A percentile compares a stretch with the other conserved stretches of the same genome.
phyloP scores from a whole-genome alignment of 2,113 vertebrate genomes.

The Sardina pilchardus region DNA sequence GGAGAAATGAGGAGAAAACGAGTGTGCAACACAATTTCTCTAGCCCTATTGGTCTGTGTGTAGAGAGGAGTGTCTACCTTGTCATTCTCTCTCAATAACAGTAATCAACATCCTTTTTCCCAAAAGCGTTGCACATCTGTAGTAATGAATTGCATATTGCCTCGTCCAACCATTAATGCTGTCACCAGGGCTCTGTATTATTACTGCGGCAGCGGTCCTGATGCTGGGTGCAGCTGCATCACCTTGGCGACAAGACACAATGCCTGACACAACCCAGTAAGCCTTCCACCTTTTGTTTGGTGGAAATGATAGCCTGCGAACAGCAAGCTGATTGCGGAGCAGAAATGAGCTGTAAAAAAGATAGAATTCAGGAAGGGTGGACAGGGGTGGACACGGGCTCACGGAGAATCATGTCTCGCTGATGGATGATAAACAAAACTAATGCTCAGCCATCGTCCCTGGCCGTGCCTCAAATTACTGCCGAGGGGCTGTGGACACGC shows the following conservation, averaged over 20 bases:
- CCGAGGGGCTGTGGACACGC: not conserved
- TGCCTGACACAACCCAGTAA: conserved; percentile 24
- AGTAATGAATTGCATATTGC: not conserved
- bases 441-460: not conserved
- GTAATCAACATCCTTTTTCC: not conserved
- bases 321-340: not conserved
- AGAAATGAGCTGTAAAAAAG: not conserved
- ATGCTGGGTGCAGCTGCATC: conserved; percentile 33
- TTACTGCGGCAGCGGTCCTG: conserved; percentile 43
- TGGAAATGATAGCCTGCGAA: not conserved
- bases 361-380: not conserved
- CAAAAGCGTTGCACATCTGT: not conserved
- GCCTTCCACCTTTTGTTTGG: conserved; percentile 5
- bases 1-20: not conserved
- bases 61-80: not conserved
- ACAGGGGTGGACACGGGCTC: not conserved
- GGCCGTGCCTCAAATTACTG: not conserved
- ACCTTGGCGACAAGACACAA: conserved; percentile 32
- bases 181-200: conserved; percentile 46
- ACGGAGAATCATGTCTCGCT: not conserved
- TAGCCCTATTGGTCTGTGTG: not conserved
- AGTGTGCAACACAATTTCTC: not conserved
- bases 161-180: conserved; percentile 36
- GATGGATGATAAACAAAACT: not conserved
- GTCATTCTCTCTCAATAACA: not conserved